These are phyloP conservation scores for Drosophila subpulchrella DNA, from an alignment of 1,140 invertebrate genomes.

Conservation along the genomic window DNA sequence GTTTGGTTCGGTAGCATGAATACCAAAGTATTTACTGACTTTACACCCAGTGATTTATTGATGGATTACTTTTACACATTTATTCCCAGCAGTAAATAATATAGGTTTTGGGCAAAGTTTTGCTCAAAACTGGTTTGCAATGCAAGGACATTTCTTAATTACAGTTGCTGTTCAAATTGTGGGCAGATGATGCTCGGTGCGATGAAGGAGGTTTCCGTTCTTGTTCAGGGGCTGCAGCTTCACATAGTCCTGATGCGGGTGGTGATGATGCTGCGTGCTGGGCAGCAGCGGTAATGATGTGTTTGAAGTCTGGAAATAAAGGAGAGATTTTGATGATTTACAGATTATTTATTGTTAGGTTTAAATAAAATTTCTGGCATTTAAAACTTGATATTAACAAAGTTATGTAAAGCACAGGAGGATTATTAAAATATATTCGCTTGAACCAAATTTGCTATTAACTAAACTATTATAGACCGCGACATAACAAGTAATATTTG, in stretches of 20 bases:
- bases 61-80: constrained; percentile 49
- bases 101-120: constrained; percentile 31
- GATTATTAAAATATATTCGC: no score
- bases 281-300: constrained; percentile 82
- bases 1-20: neutral
- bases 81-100: constrained; percentile 58
- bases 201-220: constrained; percentile 72
- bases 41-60: constrained; percentile 14
- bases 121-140: constrained; percentile 27
- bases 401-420: no score
- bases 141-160: constrained; percentile 22
- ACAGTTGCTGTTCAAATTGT: constrained; percentile 62
- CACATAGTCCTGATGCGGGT: constrained; percentile 74
- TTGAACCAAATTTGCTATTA: no score
- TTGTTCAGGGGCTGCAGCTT: constrained; percentile 82
- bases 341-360: neutral
- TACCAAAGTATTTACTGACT: neutral
- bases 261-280: constrained; percentile 78
- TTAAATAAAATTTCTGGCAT: no score
- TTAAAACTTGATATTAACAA: no score
- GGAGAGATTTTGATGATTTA: neutral
- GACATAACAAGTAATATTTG: no score
- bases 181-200: constrained; percentile 83
- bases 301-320: constrained; percentile 73
- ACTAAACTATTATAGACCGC: no score